Base-by-base conservation (phyloP, 1,140 invertebrate species). In the Diabrotica virgifera region DNA sequence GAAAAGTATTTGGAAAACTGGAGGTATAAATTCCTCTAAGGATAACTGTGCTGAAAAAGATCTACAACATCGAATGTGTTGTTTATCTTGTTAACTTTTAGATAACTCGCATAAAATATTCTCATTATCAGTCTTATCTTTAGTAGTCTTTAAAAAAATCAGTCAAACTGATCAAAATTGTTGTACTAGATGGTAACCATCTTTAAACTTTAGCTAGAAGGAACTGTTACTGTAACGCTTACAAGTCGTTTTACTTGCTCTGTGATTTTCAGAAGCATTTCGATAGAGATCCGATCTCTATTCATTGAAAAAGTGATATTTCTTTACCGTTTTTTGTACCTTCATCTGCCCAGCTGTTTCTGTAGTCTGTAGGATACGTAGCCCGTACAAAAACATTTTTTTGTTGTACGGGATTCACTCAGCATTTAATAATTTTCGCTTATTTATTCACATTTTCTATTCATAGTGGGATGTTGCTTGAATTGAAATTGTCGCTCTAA, bases 401-500 rank as follows among this genome's bases (percentile, higher is more conserved):
- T 46, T 46, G 40, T 3, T 46, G 40, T 10, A 46, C 40, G n/a
- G 53, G 35, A 36, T 65, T 65, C 58, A 62, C 61, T 36, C 59
- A 55, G 53, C 54, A 58, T 59, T 66, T 63, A 63, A 54, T 63
- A 57, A 66, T 58, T n/a, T 5, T 0, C 55, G 65, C 65, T 66
- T 66, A 66, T 63, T 66, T 63, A 63, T 63, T 66, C 52, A 66
- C 65, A 50, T 63, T 63, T 63, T 66, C 57, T 63, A 59, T 63
- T 66, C 62, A 58, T 52, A 13, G 57, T 37, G 65, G 65, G 56
- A 63, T 66, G 65, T 66, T 66, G 65, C 60, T 66, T 66, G 62
- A 24, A 24, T 24, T 66, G 40, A 50, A 54, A 65, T 65, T 55
- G 38, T 54, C 46, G 36, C 50, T 12, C 14, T 65, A 65, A 59